Base-by-base conservation (phyloP, 1,140 invertebrate species). In the Elymnias hypermnestra region DNA sequence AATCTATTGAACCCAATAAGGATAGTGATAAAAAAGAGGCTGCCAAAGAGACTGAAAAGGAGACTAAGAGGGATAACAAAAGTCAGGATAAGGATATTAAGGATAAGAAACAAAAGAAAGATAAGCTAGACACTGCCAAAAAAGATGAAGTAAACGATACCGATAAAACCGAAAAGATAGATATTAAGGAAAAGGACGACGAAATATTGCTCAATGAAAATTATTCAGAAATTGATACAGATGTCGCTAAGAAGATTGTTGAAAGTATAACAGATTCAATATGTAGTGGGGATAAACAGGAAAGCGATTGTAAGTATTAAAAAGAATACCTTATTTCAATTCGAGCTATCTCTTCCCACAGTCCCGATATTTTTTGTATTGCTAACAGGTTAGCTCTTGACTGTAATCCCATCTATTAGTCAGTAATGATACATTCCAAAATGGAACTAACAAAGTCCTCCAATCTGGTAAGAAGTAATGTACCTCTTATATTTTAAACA, bases 211-310 rank as follows among this genome's bases (percentile, higher is more conserved):
- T 85, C 22, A 77, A 82, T 48, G 83, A 84, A 23, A 86, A 75
- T 56, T 83, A 87, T 43, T 74, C 83, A 7, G 83, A 89, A 45
- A 90, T 93, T 21, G 91, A 93, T 72, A 91, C 93, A 5, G 95
- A 96, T 60, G 94, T 95, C 64, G 95, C 94, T 1, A 97, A 97
- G 70, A 96, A 96, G 83, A 94, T 97, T 60, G 94, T 97, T 6
- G 95, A 97, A 82, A 94, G 92, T 56, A 93, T 96, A 25, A 94
- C 92, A 0, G 94, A 96, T 74, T 90, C 92, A 2, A 93, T 93
- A 39, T 91, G 91, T 19, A 91, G 90, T 42, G 94, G 94, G 44
- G 93, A 94, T 55, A 94, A 95, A 73, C 89, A 92, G 76, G 93
- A 95, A 77, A 89, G 89, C 89, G 89, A 90, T 79, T 87, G 72